Evolutionary conservation across 2,888 invertebrate genomes (phyloP).

Genomic region (Chalcis sispes): DNA sequence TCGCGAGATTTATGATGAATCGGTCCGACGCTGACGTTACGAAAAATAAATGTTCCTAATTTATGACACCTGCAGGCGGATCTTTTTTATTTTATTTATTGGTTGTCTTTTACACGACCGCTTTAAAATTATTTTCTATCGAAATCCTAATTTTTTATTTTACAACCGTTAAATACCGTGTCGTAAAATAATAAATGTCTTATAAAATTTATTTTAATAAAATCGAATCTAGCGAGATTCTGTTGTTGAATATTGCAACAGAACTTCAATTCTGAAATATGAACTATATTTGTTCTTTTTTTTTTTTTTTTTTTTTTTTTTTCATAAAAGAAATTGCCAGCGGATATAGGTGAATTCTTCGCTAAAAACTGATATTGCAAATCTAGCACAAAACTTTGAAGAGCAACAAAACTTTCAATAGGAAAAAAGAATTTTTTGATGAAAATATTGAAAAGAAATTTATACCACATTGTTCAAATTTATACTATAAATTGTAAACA

Average conservation of each 20-base stretch:
- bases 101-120: background rate
- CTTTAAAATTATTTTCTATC: constrained; percentile 18
- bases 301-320: constrained; percentile 5
- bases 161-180: no score
- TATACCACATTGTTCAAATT: no score
- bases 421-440: background rate
- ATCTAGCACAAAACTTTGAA: background rate
- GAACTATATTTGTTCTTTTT: constrained; percentile 1
- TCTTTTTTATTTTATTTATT: background rate
- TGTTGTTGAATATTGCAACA: background rate
- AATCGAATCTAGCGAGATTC: constrained; percentile 29
- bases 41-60: background rate
- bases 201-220: no score
- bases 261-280: constrained; percentile 5
- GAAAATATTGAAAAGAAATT: no score
- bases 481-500: no score
- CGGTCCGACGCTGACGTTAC: background rate
- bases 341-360: background rate
- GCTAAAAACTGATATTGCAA: constrained; percentile 12
- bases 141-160: no score
- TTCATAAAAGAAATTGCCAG: background rate
- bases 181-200: no score
- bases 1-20: constrained; percentile 25
- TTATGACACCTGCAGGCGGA: background rate
- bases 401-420: background rate